Percentiles rank a stretch among this genome's conserved stretches.
These are phyloP conservation scores for Trichacis sp. DNA, from an alignment of 2,888 invertebrate genomes.

Conservation along the genomic window DNA sequence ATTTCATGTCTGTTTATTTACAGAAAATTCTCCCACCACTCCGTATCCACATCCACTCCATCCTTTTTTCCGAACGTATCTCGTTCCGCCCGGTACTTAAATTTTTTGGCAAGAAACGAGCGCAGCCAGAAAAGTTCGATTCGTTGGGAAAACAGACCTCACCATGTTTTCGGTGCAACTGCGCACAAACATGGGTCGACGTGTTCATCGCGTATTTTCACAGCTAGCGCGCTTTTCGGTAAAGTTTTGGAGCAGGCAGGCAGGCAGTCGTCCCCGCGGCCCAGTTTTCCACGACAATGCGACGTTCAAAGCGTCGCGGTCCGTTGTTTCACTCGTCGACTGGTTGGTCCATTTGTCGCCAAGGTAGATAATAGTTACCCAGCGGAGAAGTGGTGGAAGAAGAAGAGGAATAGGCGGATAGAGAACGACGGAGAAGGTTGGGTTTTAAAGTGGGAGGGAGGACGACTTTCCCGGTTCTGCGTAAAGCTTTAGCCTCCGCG, in stretches of 20 bases:
- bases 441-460: no score
- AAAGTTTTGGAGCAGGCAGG: neutral
- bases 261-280: conserved; percentile 10
- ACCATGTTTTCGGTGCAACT: neutral
- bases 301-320: conserved; percentile 15
- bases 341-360: conserved; percentile 28
- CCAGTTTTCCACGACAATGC: conserved; percentile 31
- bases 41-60: no score
- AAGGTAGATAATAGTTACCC: conserved; percentile 24
- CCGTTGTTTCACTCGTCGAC: conserved; percentile 25
- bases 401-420: no score
- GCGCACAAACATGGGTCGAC: neutral
- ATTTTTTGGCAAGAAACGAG: no score
- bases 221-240: no score
- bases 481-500: conserved; percentile 12
- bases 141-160: neutral
- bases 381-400: no score
- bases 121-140: neutral
- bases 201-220: no score
- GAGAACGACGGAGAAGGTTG: no score
- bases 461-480: conserved; percentile 12
- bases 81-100: no score
- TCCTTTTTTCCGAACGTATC: no score
- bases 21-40: no score
- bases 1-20: no score